Evolutionary conservation across 2,113 vertebrate species (phyloP).

Genomic region (Prietella phreatophila): DNA sequence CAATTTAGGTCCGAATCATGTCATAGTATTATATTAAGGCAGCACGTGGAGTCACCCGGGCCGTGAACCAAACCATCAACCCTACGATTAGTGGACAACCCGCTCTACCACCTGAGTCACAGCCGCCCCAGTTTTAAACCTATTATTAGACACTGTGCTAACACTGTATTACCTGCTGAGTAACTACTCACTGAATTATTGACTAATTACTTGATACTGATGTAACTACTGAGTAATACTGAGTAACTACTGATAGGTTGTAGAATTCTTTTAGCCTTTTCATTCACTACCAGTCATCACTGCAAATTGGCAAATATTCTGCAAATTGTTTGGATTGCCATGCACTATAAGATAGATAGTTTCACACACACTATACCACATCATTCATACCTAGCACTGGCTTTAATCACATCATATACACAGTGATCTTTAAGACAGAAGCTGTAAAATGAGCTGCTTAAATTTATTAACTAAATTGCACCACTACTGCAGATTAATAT

Average conservation of each 20-base stretch:
- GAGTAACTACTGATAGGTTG: not conserved
- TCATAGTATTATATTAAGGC: too few relatives aligned
- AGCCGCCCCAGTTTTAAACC: too few relatives aligned
- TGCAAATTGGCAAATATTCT: not conserved
- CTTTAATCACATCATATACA: not conserved
- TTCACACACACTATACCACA: not conserved
- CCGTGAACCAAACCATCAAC: too few relatives aligned
- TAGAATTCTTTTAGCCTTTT: not conserved
- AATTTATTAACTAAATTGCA: constrained; percentile 20
- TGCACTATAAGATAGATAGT: not conserved
- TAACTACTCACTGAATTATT: too few relatives aligned
- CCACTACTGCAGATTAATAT: constrained; percentile 1
- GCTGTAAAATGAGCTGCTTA: not conserved
- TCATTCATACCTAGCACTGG: too few relatives aligned
- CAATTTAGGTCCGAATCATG: too few relatives aligned
- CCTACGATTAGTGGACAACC: too few relatives aligned
- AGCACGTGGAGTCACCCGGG: too few relatives aligned
- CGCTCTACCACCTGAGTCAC: too few relatives aligned
- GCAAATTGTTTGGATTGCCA: not conserved
- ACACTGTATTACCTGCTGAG: not conserved
- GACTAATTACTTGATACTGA: too few relatives aligned
- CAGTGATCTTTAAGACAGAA: not conserved
- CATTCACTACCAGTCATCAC: not conserved
- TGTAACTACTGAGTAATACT: too few relatives aligned
- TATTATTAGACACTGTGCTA: not conserved